Conservation (phyloP, 1,140 invertebrate species). For the Bombus cullumanus region DNA sequence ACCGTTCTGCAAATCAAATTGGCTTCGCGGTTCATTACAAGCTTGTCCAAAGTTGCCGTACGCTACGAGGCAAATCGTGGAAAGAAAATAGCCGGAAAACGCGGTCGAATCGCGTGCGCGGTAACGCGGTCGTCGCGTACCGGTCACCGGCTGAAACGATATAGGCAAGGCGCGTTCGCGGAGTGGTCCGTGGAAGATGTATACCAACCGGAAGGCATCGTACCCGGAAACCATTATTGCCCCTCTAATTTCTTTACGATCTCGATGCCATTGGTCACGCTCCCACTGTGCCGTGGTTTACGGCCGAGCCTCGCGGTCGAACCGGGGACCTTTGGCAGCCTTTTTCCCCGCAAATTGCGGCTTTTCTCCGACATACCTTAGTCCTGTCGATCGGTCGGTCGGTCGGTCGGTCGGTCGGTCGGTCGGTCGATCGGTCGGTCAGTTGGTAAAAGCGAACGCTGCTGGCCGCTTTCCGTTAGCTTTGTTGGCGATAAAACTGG, state of each 20-base stretch:
- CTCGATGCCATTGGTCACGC: slow-evolving; percentile 80
- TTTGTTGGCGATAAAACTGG: slow-evolving; percentile 8
- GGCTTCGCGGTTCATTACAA: not conserved
- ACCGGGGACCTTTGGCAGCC: slow-evolving; percentile 12
- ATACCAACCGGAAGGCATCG: slow-evolving; percentile 80
- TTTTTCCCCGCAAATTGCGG: slow-evolving; percentile 42
- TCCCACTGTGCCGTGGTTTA: slow-evolving; percentile 74
- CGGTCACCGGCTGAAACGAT: slow-evolving; percentile 31
- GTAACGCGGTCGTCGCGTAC: too few species aligned
- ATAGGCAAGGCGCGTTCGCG: slow-evolving; percentile 48
- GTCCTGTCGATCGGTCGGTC: not conserved
- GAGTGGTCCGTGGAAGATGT: slow-evolving; percentile 75
- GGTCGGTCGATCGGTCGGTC: not conserved
- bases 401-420: too few species aligned
- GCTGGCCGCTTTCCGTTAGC: slow-evolving; percentile 16
- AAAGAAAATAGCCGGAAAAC: too few species aligned
- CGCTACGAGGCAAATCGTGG: too few species aligned
- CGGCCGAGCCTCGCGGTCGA: slow-evolving; percentile 50
- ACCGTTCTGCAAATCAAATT: slow-evolving; percentile 38
- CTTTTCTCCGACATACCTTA: slow-evolving; percentile 20
- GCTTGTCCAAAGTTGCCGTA: slow-evolving; percentile 29
- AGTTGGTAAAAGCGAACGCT: slow-evolving; percentile 28
- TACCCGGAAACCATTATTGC: slow-evolving; percentile 81
- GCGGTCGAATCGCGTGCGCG: too few species aligned
- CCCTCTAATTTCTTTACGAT: slow-evolving; percentile 83